These are phyloP conservation scores for Elysia chlorotica DNA, from an alignment of 1,140 invertebrate species.

Conservation along the genomic window DNA sequence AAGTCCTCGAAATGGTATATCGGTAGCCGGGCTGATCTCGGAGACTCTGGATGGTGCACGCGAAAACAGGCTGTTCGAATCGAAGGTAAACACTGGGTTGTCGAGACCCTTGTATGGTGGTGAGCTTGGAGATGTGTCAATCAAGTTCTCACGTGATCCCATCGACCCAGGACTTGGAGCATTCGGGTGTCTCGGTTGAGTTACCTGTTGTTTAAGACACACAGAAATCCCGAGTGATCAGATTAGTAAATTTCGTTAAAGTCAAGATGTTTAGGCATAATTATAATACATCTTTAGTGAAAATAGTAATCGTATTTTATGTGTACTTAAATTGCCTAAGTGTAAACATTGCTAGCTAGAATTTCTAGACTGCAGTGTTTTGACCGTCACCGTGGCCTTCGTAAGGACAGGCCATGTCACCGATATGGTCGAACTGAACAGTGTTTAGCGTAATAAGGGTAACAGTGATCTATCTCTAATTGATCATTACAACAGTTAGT, in stretches of 20 bases:
- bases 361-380: neutral
- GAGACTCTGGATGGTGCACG: neutral
- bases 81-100: conserved; percentile 4
- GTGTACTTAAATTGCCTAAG: neutral
- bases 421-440: too few species aligned
- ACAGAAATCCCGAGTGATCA: neutral
- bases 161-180: neutral
- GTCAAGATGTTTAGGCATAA: neutral
- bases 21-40: neutral
- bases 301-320: neutral
- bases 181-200: neutral
- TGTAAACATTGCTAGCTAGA: neutral
- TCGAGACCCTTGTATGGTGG: neutral
- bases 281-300: neutral
- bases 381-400: neutral
- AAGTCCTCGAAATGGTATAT: conserved; percentile 2
- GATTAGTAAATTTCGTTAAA: too few species aligned
- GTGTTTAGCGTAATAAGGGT: too few species aligned
- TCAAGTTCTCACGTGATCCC: neutral
- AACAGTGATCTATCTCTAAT: too few species aligned
- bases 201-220: too few species aligned
- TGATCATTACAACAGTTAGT: too few species aligned
- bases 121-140: neutral
- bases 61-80: neutral
- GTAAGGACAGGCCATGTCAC: too few species aligned